A percentile compares a stretch with the other conserved stretches of the same genome.
These are phyloP conservation scores for Cuniculus paca DNA, from an alignment of 2,797 vertebrate species.

Conservation along the genomic window DNA sequence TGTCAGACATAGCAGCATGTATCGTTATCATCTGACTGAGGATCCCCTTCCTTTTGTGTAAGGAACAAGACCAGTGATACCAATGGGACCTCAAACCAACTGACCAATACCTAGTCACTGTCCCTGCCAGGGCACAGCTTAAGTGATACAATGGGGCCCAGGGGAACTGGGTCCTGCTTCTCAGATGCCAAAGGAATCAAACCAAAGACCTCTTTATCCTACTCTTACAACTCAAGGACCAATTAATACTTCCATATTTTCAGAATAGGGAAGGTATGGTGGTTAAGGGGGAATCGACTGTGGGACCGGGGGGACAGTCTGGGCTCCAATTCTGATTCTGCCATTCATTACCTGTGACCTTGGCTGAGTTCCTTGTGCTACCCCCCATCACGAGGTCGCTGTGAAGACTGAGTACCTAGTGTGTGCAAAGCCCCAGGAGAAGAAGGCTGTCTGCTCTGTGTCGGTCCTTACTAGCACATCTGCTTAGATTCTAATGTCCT, in stretches of 20 bases:
- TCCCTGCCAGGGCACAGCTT: fast-evolving
- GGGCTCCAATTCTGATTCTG: neutral
- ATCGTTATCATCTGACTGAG: neutral
- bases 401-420: neutral
- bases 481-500: neutral
- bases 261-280: neutral
- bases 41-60: neutral
- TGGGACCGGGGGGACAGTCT: neutral
- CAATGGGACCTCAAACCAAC: too few relatives aligned
- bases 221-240: neutral
- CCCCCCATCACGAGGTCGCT: neutral
- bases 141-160: neutral
- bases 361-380: neutral
- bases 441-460: neutral
- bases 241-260: neutral
- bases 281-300: neutral
- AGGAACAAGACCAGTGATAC: neutral
- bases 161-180: neutral
- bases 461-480: neutral
- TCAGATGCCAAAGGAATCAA: neutral
- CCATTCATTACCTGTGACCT: neutral
- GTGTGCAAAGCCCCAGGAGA: neutral
- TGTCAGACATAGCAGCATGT: neutral
- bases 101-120: fast-evolving
- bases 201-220: neutral